Percentiles rank a stretch among this genome's conserved stretches.
Evolutionary conservation across 2,888 invertebrate genomes (phyloP).

Genomic region (Stenichneumon culpator): DNA sequence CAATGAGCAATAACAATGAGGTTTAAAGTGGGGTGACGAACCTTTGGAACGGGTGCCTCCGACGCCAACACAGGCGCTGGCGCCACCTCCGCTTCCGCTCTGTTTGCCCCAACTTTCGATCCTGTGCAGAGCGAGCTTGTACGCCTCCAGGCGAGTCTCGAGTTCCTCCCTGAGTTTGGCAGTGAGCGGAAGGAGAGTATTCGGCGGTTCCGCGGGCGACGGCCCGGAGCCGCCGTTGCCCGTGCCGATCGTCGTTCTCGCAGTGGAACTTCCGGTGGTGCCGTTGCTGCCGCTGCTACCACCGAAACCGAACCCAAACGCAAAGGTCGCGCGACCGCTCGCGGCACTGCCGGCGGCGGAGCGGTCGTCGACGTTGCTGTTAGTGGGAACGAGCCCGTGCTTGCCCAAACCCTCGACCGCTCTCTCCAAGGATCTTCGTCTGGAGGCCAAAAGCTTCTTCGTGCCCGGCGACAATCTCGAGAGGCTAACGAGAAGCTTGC

Average conservation of each 20-base stretch:
- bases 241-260: slow-evolving; percentile 70
- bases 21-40: slow-evolving; percentile 43
- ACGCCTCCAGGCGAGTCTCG: slow-evolving; percentile 93
- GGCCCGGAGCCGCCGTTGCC: background rate
- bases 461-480: slow-evolving; percentile 86
- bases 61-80: slow-evolving; percentile 51
- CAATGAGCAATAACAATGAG: slow-evolving; percentile 38
- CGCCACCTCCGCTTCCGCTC: slow-evolving; percentile 82
- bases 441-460: slow-evolving; percentile 89
- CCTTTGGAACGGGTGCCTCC: slow-evolving; percentile 84
- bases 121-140: slow-evolving; percentile 94
- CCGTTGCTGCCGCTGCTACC: background rate
- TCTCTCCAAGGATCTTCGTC: slow-evolving; percentile 91
- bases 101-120: slow-evolving; percentile 87
- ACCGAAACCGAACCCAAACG: slow-evolving; percentile 35
- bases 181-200: slow-evolving; percentile 90
- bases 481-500: slow-evolving; percentile 78
- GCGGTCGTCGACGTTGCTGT: slow-evolving; percentile 57
- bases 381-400: slow-evolving; percentile 91
- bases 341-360: background rate
- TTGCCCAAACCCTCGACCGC: slow-evolving; percentile 95
- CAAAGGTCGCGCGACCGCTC: slow-evolving; percentile 3
- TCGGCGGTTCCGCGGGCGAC: slow-evolving; percentile 61
- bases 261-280: background rate
- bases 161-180: slow-evolving; percentile 94